phyloP scores from a whole-genome alignment of 1,140 invertebrate genomes.

The Delia radicum region DNA sequence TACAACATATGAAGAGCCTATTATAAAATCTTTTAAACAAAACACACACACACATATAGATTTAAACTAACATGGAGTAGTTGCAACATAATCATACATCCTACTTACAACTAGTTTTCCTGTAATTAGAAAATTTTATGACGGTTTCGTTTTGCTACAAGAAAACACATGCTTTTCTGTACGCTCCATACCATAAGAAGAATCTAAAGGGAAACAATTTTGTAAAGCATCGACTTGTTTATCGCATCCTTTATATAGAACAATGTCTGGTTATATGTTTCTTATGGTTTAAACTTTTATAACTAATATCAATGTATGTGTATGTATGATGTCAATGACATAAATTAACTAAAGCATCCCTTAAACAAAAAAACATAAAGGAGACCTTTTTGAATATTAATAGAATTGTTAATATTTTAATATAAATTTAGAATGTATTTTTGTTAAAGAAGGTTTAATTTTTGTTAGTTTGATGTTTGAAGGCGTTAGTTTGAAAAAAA shows the following conservation, averaged over 20 bases:
- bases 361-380: not conserved
- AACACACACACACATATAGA: not conserved
- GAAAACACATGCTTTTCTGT: not conserved
- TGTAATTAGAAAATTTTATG: slow-evolving; percentile 22
- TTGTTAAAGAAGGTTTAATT: not conserved
- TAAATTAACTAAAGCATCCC: not conserved
- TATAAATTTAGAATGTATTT: not conserved
- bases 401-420: slow-evolving; percentile 14
- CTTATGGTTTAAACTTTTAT: not conserved
- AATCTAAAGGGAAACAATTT: not conserved
- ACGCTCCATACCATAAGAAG: not conserved
- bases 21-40: not conserved
- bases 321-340: slow-evolving; percentile 3
- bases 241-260: not conserved
- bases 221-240: not conserved
- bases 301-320: not conserved
- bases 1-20: not conserved
- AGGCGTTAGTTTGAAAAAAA: not conserved
- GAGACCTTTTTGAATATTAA: slow-evolving; percentile 19
- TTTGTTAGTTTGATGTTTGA: not conserved
- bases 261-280: not conserved
- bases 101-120: slow-evolving; percentile 15
- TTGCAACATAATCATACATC: not conserved
- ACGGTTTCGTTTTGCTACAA: not conserved
- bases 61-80: not conserved